These are phyloP conservation scores for Propithecus coquereli DNA, from an alignment of 2,113 vertebrate genomes.

Conservation along the genomic window DNA sequence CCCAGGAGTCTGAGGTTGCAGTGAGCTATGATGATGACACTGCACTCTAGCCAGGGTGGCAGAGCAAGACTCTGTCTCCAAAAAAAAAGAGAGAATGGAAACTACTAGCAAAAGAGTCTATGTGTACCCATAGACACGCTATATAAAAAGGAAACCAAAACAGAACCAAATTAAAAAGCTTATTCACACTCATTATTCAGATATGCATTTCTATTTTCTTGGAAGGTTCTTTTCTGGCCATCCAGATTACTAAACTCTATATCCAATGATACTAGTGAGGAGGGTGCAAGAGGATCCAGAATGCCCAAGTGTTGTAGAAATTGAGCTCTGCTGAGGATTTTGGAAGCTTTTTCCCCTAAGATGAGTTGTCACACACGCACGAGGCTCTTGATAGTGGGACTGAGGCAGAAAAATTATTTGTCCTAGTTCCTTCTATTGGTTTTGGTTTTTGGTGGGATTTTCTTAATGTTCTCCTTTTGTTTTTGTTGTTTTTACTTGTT, in stretches of 20 bases:
- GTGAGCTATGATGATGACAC: no score
- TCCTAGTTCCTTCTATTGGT: no score
- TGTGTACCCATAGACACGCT: no score
- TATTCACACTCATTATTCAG: not conserved
- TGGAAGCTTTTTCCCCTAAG: not conserved
- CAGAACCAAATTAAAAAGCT: not conserved
- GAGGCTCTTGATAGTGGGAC: accelerated
- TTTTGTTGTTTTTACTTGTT: not conserved
- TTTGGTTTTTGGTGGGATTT: not conserved
- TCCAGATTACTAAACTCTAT: no score
- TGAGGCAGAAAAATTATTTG: not conserved
- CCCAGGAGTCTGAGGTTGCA: no score
- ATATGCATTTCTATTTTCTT: not conserved
- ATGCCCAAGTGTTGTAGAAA: accelerated
- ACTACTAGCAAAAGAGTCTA: not conserved
- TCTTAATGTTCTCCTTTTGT: not conserved
- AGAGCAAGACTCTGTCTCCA: no score
- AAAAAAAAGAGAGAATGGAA: not conserved
- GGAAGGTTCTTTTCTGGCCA: not conserved
- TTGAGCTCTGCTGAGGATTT: accelerated
- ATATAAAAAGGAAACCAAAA: not conserved
- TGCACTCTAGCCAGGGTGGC: no score
- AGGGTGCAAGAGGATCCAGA: accelerated
- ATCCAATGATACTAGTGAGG: not conserved
- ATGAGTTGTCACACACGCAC: not conserved